Evolutionary conservation across 2,888 invertebrate genomes (phyloP), one percentile per base, ranked within the genome.

Genomic region (Himalopsyche tibetana): DNA sequence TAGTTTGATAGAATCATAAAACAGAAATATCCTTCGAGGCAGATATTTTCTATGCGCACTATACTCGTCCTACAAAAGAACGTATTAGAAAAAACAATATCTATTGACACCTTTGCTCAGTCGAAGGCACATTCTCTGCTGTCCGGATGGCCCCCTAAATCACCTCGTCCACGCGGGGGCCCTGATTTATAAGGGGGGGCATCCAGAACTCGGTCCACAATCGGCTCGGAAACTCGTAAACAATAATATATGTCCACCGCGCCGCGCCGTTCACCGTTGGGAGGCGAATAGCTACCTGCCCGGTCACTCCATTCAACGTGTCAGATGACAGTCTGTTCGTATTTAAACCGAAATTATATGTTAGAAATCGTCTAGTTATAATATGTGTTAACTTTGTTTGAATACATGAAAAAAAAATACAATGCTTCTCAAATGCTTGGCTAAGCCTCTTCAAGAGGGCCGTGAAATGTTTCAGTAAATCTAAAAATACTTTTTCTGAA

Each of bases 141-240:
- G 19, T 28, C 63, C 19, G 19, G 11, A 63, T 4, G 63, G 63
- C 15, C 63, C 63, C 63, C 63, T 63, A 63, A 63, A 63, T 63
- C 63, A 63, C 63, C 63, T n/a, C 19, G 28, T n/a, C 63, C 63
- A 19, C 63, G 19, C 63, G 63, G 63, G 63, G 63, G 63, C 63
- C 63, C 63, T 63, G 63, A 63, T 63, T 63, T 63, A 63, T 63
- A 63, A 63, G 63, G 63, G 63, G 56, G 63, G 63, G 19, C 56
- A 28, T 63, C 63, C 63, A 63, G 63, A 63, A 63, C 63, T 63
- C 63, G 63, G 63, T 63, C 63, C 63, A 28, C 63, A 63, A 63
- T 63, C 63, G 63, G 12, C 19, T 63, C 28, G 63, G 63, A 63
- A 63, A 63, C 63, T 63, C 63, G 63, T 63, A 63, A 63, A 63